A percentile compares a stretch with the other conserved stretches of the same genome.
These are phyloP conservation scores for Leucoma salicis DNA, from an alignment of 2,888 invertebrate species.

Conservation along the genomic window DNA sequence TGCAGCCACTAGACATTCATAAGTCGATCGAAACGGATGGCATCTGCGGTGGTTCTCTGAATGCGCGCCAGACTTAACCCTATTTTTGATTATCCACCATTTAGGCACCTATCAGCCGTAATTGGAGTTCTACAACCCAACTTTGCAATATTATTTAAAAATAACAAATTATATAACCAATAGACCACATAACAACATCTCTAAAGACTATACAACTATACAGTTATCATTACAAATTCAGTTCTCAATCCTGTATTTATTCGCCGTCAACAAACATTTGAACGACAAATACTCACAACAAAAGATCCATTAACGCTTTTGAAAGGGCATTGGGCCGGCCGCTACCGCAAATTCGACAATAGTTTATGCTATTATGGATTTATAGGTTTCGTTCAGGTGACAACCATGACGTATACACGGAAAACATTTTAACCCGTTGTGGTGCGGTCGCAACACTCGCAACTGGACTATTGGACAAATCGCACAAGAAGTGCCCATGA, in stretches of 20 bases:
- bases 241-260: slow-evolving; percentile 6
- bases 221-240: slow-evolving; percentile 5
- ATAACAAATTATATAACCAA: no score
- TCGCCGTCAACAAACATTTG: slow-evolving; percentile 10
- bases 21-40: no score
- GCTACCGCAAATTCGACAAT: slow-evolving; percentile 31
- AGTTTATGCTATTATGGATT: slow-evolving; percentile 38
- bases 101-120: no score
- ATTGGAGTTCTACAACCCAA: no score
- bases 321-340: slow-evolving; percentile 21
- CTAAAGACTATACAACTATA: no score
- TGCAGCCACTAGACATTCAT: no score
- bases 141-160: no score
- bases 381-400: slow-evolving; percentile 46
- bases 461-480: slow-evolving; percentile 29
- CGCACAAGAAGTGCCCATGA: slow-evolving; percentile 29
- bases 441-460: slow-evolving; percentile 52
- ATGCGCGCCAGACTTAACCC: no score
- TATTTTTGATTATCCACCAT: no score
- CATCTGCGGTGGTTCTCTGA: no score
- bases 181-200: no score
- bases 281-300: slow-evolving; percentile 25
- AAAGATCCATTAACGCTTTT: slow-evolving; percentile 36
- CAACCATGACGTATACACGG: slow-evolving; percentile 57
- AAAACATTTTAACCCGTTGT: slow-evolving; percentile 70